Percentiles rank a stretch among this genome's conserved stretches.
Conservation (phyloP, 2,888 invertebrate species). For the Pristionchus arcanus region DNA sequence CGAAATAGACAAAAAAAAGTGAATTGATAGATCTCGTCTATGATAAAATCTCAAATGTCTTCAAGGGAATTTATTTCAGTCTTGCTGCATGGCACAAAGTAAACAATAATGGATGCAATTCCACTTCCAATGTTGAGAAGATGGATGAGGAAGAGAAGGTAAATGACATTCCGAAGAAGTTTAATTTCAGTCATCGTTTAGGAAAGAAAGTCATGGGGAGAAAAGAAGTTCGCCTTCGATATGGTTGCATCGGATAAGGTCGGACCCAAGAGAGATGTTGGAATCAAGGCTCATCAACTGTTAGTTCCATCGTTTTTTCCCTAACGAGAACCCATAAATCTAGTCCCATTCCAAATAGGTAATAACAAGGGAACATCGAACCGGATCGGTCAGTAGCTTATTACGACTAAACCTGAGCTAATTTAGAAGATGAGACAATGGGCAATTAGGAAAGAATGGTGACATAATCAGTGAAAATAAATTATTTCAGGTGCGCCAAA, state of each 20-base stretch:
- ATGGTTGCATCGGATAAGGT: slow-evolving; percentile 91
- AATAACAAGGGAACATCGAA: neutral
- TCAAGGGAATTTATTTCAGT: slow-evolving; percentile 7
- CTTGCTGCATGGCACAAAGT: slow-evolving; percentile 56
- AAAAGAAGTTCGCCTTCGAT: slow-evolving; percentile 92
- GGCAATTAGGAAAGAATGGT: neutral
- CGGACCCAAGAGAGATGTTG: slow-evolving; percentile 88
- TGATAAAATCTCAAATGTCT: neutral
- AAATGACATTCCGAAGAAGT: neutral
- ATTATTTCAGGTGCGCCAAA: slow-evolving; percentile 65
- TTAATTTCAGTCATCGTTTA: neutral
- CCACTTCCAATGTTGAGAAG: slow-evolving; percentile 53
- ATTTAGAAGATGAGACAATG: neutral
- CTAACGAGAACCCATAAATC: neutral
- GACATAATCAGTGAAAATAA: neutral
- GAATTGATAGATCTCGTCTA: neutral
- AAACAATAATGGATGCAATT: slow-evolving; percentile 55
- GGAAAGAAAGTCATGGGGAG: slow-evolving; percentile 83
- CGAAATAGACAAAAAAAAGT: neutral
- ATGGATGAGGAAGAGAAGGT: slow-evolving; percentile 53
- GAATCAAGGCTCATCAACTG: slow-evolving; percentile 90
- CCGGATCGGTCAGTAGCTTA: slow-evolving; percentile 11
- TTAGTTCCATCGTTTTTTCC: slow-evolving; percentile 80
- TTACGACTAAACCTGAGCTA: slow-evolving; percentile 23
- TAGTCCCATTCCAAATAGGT: neutral